Evolutionary conservation across 92 coral and sea anemone genomes (phyloP).

Genomic region (Epizoanthus scotinus): DNA sequence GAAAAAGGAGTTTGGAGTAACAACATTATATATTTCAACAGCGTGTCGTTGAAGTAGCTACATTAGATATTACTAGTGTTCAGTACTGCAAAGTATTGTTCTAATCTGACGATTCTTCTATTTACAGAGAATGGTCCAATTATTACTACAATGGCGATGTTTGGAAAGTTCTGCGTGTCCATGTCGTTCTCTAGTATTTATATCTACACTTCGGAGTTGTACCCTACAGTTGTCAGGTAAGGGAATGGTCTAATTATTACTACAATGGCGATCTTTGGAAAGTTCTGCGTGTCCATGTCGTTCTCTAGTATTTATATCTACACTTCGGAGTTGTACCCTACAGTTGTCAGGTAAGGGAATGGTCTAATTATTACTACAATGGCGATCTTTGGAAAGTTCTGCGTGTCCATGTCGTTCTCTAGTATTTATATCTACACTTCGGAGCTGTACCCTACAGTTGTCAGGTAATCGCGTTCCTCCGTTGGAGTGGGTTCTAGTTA

Average conservation of each 20-base stretch:
- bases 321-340: slow-evolving; percentile 33
- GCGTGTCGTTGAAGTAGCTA: no score
- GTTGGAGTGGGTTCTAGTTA: no score
- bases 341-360: slow-evolving; percentile 22
- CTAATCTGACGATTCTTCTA: neutral
- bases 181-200: no score
- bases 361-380: neutral
- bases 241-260: no score
- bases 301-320: no score
- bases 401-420: slow-evolving; percentile 35
- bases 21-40: no score
- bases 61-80: no score
- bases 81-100: no score
- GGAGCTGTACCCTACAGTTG: slow-evolving; percentile 30
- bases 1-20: no score
- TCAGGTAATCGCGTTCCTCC: neutral
- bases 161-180: no score
- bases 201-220: no score
- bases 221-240: slow-evolving; percentile 25
- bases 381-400: slow-evolving; percentile 33
- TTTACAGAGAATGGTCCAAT: slow-evolving; percentile 11
- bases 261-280: slow-evolving; percentile 33
- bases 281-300: no score
- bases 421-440: slow-evolving; percentile 33
- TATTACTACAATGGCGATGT: slow-evolving; percentile 35